Evolutionary conservation across 2,888 invertebrate species (phyloP), one percentile per base, ranked within the genome.

Genomic region (Caenorhabditis uteleia): DNA sequence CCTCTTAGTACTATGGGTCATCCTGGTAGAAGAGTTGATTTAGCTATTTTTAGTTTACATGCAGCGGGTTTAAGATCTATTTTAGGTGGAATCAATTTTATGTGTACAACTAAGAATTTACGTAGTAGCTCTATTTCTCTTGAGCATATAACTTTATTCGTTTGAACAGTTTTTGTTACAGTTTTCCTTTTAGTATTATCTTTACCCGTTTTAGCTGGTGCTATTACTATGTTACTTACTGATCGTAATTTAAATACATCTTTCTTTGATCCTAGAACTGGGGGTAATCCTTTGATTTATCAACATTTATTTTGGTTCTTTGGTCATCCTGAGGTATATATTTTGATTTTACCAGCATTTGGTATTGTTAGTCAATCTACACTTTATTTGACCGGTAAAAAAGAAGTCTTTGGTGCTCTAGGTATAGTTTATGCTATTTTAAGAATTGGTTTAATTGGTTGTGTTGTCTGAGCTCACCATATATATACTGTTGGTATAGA

Each of bases 261-360:
- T 1, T 91, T 91, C 85, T 91, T 91, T 88, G 90, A 91, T 31
- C 90, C 90, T 0, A 87, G 88, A 0, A 90, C 90, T 62, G 91
- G 91, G 26, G 91, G 91, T 50, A 91, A 91, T 54, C 91, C 90
- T 2, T 88, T 91, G 85, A 76, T 91, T 75, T 91, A 89, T 51
- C 90, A 91, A 88, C 90, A 91, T 84, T 85, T 91, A 87, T 91
- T 91, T 86, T 91, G 91, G 89, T 91, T 91, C 86, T 91, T 91
- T 88, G 91, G 91, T 0, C 91, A 91, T 54, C 91, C 91, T 10
- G 91, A 91, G 88, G 90, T 91, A 67, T 91, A 91, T 85, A 90
- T 91, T 89, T 85, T 91, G 87, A 91, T 91, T 89, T 82, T 91
- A 77, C 90, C 90, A 0, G 90, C 89, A 84, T 91, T 91, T 87